A percentile compares a stretch with the other conserved stretches of the same genome.
Conservation (phyloP, 2,113 vertebrate species). For the Astatoreochromis straeleni region DNA sequence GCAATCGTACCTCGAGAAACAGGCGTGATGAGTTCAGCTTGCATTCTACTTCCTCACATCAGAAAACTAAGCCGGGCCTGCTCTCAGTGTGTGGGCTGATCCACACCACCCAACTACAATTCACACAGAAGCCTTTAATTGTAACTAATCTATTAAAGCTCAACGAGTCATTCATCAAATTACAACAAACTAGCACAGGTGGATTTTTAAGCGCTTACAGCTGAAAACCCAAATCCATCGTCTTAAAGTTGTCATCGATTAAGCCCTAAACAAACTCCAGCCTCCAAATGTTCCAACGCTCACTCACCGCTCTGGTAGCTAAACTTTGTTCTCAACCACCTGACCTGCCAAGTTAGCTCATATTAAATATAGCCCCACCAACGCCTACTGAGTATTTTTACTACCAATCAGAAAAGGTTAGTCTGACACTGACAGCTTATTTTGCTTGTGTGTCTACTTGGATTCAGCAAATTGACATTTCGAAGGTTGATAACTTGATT, state of each 20-base stretch:
- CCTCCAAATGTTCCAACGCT: background rate
- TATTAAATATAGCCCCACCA: background rate
- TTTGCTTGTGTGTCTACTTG: background rate
- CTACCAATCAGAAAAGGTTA: background rate
- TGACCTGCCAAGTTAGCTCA: background rate
- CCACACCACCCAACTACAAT: background rate
- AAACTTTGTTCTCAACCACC: background rate
- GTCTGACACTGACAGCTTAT: background rate
- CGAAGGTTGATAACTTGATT: background rate
- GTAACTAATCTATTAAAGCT: background rate
- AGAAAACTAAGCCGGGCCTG: background rate
- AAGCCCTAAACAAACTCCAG: background rate
- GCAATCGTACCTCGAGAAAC: background rate
- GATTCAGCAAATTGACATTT: background rate
- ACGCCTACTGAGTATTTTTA: rapidly evolving
- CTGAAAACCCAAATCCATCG: background rate
- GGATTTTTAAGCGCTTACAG: rapidly evolving
- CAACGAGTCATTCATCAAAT: background rate
- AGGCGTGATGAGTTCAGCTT: background rate
- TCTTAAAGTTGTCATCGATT: background rate
- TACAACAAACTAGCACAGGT: background rate
- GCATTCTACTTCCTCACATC: background rate
- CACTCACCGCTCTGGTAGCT: background rate
- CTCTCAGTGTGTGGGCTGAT: background rate
- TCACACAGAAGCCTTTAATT: background rate